Evolutionary conservation across 2,888 invertebrate genomes (phyloP).

Genomic region (Saturnia japonica): DNA sequence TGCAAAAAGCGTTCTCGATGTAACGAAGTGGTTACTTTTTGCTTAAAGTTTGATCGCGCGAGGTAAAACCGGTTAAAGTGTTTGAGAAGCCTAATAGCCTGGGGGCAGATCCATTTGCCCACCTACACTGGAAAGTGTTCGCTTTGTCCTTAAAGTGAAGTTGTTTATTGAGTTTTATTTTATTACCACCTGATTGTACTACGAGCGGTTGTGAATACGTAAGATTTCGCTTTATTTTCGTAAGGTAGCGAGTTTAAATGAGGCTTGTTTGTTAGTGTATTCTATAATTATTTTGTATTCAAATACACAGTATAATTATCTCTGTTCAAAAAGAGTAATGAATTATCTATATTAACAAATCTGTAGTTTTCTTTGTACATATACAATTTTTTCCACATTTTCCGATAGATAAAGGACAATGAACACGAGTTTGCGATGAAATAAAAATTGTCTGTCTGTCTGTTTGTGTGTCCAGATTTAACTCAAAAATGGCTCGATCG

Average conservation of each 20-base stretch:
- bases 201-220: neutral
- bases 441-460: no score
- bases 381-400: no score
- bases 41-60: slow-evolving; percentile 11
- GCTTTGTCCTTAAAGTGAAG: slow-evolving; percentile 6
- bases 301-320: neutral
- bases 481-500: no score
- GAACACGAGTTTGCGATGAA: no score
- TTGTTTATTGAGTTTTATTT: slow-evolving; percentile 17
- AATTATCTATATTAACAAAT: no score
- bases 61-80: slow-evolving; percentile 5
- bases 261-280: neutral
- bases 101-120: slow-evolving; percentile 3
- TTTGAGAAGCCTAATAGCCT: slow-evolving; percentile 7
- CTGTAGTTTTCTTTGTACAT: no score
- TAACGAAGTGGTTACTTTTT: slow-evolving; percentile 3
- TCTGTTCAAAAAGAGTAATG: no score
- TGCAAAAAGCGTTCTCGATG: slow-evolving; percentile 8
- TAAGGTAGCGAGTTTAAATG: neutral
- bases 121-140: neutral
- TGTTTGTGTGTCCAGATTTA: no score
- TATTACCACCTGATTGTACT: neutral
- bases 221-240: neutral
- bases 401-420: no score
- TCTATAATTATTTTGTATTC: neutral